Evolutionary conservation across 2,888 invertebrate genomes (phyloP).

Genomic region (Itoplectis maculator): DNA sequence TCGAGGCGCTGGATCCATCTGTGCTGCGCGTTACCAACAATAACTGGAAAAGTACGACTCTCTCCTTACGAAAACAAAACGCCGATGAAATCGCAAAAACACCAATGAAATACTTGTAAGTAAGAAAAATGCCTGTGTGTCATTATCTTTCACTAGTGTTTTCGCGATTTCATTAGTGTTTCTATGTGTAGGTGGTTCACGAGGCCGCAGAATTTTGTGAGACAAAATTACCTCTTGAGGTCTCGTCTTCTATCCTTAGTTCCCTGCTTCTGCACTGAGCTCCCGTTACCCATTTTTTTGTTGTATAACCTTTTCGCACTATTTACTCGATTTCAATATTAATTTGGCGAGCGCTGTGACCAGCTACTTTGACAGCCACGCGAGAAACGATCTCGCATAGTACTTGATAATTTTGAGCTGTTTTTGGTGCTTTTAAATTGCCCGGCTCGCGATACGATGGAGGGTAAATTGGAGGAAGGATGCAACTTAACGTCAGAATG

Average conservation of each 20-base stretch:
- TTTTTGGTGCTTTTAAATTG: conserved; percentile 43
- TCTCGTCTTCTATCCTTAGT: conserved; percentile 54
- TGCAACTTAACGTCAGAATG: conserved; percentile 63
- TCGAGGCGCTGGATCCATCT: conserved; percentile 68
- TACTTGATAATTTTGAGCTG: conserved; percentile 54
- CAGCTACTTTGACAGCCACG: background rate
- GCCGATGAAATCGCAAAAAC: too few relatives aligned
- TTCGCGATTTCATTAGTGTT: too few relatives aligned
- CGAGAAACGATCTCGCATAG: conserved; percentile 8
- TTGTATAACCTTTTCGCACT: background rate
- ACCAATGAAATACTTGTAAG: too few relatives aligned
- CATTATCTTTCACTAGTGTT: too few relatives aligned
- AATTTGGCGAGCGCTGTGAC: background rate
- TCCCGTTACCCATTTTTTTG: conserved; percentile 62
- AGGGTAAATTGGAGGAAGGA: conserved; percentile 51
- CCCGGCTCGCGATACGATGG: conserved; percentile 26
- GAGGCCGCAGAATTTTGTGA: background rate
- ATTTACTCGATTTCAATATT: background rate
- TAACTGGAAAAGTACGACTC: conserved; percentile 67
- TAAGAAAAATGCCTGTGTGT: too few relatives aligned
- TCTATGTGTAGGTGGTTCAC: too few relatives aligned
- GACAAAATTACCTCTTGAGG: conserved; percentile 66
- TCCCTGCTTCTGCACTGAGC: conserved; percentile 52
- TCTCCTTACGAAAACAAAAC: conserved; percentile 10
- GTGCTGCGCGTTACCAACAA: conserved; percentile 73